These are phyloP conservation scores for Dendrocincla fuliginosa DNA, from an alignment of 2,797 vertebrate genomes.

Conservation along the genomic window DNA sequence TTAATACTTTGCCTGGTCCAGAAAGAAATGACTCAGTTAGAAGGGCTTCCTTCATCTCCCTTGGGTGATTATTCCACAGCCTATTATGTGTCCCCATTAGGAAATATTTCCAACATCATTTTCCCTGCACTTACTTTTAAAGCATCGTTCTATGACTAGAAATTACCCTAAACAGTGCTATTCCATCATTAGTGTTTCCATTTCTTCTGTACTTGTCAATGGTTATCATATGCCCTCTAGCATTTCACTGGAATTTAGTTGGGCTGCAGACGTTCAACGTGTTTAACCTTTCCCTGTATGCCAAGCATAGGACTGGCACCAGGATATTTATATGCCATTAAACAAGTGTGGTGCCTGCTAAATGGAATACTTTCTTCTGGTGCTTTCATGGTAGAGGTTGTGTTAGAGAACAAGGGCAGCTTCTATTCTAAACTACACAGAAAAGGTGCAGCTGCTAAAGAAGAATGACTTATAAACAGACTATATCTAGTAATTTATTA, in stretches of 20 bases:
- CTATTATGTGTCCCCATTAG: not conserved
- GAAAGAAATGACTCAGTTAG: slow-evolving; percentile 35
- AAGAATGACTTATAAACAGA: not conserved
- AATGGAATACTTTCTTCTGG: slow-evolving; percentile 21
- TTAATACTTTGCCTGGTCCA: not conserved
- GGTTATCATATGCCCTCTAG: not conserved
- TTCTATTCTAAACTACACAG: not conserved
- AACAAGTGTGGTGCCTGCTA: slow-evolving; percentile 8
- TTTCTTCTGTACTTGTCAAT: not conserved
- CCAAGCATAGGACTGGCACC: not conserved
- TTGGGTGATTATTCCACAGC: not conserved
- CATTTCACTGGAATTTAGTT: not conserved
- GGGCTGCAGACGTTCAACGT: not conserved
- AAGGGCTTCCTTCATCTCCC: not conserved
- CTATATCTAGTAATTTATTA: not conserved
- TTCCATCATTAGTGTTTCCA: not conserved
- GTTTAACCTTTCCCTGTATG: not conserved
- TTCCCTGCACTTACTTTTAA: not conserved
- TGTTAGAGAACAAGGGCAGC: not conserved
- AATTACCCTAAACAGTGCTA: not conserved
- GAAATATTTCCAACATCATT: not conserved
- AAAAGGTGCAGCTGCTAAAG: not conserved
- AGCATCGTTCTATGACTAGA: not conserved
- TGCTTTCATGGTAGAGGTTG: not conserved
- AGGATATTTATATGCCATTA: slow-evolving; percentile 13